These are phyloP conservation scores for Falco concolor DNA, from an alignment of 2,797 vertebrate species.

Conservation along the genomic window DNA sequence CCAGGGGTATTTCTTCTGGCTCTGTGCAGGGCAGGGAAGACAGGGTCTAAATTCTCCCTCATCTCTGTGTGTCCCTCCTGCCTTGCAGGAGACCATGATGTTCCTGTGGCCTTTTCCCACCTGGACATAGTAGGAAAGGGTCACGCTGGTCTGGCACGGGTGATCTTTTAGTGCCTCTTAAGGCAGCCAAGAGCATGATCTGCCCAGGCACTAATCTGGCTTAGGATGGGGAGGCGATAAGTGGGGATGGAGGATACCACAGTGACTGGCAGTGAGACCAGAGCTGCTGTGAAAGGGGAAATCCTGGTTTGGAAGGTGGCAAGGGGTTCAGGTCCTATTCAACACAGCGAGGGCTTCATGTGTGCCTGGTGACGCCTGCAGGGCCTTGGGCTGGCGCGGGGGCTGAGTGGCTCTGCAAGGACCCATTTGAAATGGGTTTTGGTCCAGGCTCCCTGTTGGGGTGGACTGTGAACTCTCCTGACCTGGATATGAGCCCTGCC, in stretches of 20 bases:
- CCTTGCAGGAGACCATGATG: not conserved
- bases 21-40: not conserved
- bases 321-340: not conserved
- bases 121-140: not conserved
- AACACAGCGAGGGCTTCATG: not conserved
- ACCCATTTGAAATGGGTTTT: not conserved
- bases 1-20: not conserved
- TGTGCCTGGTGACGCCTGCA: rapidly evolving
- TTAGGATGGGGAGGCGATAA: not conserved
- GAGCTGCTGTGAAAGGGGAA: not conserved
- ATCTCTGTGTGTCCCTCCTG: not conserved
- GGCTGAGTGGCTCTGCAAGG: rapidly evolving
- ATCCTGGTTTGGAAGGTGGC: not conserved
- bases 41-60: not conserved
- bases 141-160: rapidly evolving
- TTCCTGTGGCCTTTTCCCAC: not conserved
- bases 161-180: slow-evolving; percentile 12
- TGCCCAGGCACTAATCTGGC: not conserved
- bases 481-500: not conserved
- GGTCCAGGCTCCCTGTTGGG: not conserved
- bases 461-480: not conserved
- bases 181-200: not conserved
- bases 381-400: not conserved
- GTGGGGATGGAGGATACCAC: not conserved
- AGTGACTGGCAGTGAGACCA: rapidly evolving